Evolutionary conservation across 2,888 invertebrate species (phyloP), one percentile per base, ranked within the genome.

Genomic region (Rotaria sp.): DNA sequence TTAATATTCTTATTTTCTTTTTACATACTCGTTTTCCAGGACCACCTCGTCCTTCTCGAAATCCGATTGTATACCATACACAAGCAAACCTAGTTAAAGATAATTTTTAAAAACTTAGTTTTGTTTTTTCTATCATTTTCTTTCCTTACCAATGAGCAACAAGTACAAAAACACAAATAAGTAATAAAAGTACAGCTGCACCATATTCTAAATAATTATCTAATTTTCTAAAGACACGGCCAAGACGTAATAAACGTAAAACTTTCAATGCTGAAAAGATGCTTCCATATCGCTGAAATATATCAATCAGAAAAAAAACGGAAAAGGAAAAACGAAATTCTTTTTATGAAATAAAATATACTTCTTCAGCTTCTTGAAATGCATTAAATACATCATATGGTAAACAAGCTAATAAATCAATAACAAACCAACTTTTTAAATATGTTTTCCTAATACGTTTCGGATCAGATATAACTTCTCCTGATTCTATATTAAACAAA

Each of bases 311-410:
- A 75, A 75, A 75, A 75, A 38, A 24, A 75, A 75, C 10, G 5
- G 5, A 67, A 30, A 80, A n/a, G 26, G 10, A 80, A 80, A 45
- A 26, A 80, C 1, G 38, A 2, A 24, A 74, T 24, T 10, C 8
- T n/a, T 48, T n/a, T 48, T 15, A 30, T 67, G 1, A 35, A 18
- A 67, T 30, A 18, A 41, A n/a, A 59, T 41, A 89, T 89, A 90
- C 92, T 89, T 92, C 97, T 93, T 98, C 97, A 92, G 97, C 97
- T 92, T 97, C 96, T 93, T 98, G 98, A 93, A 99, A 99, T 89
- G 98, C 98, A 93, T 99, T 99, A 94, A 99, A 99, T 90, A 99
- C 97, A 93, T 99, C 99, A 92, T 99, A 99, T 88, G 99, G 99
- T 92, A 99, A 94, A 93, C 99, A 99, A 90, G 97, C 97, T 89